phyloP scores from a whole-genome alignment of 2,888 invertebrate species.

The Onchidella celtica region DNA sequence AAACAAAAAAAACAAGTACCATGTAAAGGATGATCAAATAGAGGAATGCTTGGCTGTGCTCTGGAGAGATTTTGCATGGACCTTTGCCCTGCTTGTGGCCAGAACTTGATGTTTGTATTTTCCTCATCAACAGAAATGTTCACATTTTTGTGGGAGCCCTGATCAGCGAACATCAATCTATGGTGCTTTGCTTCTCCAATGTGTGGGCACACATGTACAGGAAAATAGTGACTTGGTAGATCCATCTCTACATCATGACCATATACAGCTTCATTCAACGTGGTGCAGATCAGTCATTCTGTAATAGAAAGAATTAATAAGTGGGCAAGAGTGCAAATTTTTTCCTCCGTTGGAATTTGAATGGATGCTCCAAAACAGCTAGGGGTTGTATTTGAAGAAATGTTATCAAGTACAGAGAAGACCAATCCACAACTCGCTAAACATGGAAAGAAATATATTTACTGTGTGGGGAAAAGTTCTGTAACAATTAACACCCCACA shows the following conservation, averaged over 20 bases:
- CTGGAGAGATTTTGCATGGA: conserved; percentile 2
- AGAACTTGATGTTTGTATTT: neutral
- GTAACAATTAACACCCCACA: too few species aligned
- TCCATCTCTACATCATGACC: conserved; percentile 2
- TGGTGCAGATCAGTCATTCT: too few species aligned
- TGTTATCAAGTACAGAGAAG: too few species aligned
- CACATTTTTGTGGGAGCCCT: conserved; percentile 34
- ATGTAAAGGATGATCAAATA: conserved; percentile 26
- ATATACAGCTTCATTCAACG: too few species aligned
- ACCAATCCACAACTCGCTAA: too few species aligned
- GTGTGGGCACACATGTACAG: conserved; percentile 28
- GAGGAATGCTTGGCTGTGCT: conserved; percentile 30
- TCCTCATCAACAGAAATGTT: neutral
- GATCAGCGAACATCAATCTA: conserved; percentile 38
- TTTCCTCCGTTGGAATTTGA: too few species aligned
- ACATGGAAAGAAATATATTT: too few species aligned
- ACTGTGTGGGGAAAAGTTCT: too few species aligned
- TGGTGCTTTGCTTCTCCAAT: neutral
- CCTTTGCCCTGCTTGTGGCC: conserved; percentile 35
- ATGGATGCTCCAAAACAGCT: too few species aligned
- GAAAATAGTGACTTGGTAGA: conserved; percentile 30
- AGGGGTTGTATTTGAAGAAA: too few species aligned
- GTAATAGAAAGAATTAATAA: too few species aligned
- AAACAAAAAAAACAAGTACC: neutral
- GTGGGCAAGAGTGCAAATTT: too few species aligned